Percentiles rank a stretch among this genome's conserved stretches.
phyloP scores from a whole-genome alignment of 1,140 invertebrate genomes.

The Platorchestia sp. region DNA sequence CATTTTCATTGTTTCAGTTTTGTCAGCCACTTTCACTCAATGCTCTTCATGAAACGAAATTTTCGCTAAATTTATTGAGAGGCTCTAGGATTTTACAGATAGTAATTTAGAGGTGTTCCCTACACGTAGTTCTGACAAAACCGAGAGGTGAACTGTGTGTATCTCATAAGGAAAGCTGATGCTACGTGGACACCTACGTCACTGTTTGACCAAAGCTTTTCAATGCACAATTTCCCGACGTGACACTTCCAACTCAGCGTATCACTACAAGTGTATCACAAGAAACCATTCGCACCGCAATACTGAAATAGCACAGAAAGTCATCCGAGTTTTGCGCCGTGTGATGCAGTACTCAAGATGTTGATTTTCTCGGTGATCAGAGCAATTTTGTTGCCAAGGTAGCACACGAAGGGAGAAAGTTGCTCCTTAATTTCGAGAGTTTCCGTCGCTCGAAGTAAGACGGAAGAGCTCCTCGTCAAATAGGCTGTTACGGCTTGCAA shows the following conservation, averaged over 20 bases:
- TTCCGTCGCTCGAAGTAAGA: neutral
- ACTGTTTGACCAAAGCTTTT: too few relatives aligned
- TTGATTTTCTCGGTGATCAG: neutral
- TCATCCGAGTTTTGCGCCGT: neutral
- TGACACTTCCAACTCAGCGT: neutral
- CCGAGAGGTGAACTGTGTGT: too few relatives aligned
- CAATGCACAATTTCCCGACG: too few relatives aligned
- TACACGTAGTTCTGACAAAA: too few relatives aligned
- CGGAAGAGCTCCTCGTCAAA: neutral
- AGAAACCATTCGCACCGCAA: neutral
- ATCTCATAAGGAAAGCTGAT: too few relatives aligned
- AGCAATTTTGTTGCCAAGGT: neutral
- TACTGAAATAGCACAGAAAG: neutral
- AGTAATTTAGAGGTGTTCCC: too few relatives aligned
- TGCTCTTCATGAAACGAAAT: too few relatives aligned
- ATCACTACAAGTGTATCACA: neutral
- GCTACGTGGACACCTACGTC: too few relatives aligned
- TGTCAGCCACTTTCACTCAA: too few relatives aligned
- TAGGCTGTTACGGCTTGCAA: neutral
- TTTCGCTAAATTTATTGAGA: too few relatives aligned
- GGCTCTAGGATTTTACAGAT: too few relatives aligned
- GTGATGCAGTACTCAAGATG: neutral
- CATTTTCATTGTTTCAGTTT: too few relatives aligned
- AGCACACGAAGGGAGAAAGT: neutral
- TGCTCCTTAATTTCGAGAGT: neutral